Evolutionary conservation across 1,140 invertebrate species (phyloP).

Genomic region (Drosophila repletoides): DNA sequence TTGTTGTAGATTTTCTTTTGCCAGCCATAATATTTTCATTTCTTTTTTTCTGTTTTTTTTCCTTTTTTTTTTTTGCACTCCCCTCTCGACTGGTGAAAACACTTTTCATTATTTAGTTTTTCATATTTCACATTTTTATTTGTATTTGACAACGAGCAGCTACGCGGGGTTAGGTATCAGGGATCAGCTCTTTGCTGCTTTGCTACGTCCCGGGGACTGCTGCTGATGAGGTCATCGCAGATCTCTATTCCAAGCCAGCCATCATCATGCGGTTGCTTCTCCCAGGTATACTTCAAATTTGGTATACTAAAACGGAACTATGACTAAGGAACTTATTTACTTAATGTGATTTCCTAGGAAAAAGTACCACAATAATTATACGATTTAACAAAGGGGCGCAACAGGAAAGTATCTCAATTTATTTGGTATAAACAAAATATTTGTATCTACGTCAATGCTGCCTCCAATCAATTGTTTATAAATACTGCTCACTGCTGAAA

Average conservation of each 20-base stretch:
- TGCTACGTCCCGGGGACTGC: background rate
- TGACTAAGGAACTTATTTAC: constrained; percentile 25
- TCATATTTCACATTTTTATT: constrained; percentile 73
- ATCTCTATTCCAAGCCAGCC: constrained; percentile 14
- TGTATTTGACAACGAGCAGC: constrained; percentile 6
- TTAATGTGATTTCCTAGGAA: constrained; percentile 12
- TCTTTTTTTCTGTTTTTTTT: no score
- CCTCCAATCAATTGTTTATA: constrained; percentile 36
- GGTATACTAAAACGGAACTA: background rate
- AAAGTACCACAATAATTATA: constrained; percentile 1
- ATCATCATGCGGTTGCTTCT: no score
- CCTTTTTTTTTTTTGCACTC: no score
- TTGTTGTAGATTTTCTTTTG: constrained; percentile 42
- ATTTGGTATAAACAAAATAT: constrained; percentile 25
- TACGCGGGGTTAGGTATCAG: background rate
- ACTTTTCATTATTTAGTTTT: constrained; percentile 75
- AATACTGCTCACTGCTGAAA: background rate
- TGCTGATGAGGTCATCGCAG: constrained; percentile 52
- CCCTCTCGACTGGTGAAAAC: constrained; percentile 44
- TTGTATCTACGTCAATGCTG: constrained; percentile 25
- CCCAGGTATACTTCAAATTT: no score
- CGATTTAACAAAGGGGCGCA: background rate
- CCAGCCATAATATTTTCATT: constrained; percentile 74
- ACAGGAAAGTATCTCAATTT: constrained; percentile 15
- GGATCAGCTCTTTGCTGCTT: background rate